Evolutionary conservation across 2,888 invertebrate genomes (phyloP).

Genomic region (Galerucella nymphaeae): DNA sequence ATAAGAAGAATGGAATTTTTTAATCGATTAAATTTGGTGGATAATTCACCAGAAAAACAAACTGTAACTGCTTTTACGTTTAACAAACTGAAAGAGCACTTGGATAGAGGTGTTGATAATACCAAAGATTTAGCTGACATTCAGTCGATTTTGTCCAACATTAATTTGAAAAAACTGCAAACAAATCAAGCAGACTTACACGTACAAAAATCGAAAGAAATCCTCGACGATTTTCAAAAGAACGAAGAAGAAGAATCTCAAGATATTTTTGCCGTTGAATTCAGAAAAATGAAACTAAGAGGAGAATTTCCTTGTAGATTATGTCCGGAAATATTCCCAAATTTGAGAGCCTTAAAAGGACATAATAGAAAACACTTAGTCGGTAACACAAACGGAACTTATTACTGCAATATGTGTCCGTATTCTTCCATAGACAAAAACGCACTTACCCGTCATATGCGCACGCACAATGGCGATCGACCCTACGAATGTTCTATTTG

Average conservation of each 20-base stretch:
- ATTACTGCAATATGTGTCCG: slow-evolving; percentile 93
- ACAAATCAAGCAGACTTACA: slow-evolving; percentile 55
- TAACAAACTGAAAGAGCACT: slow-evolving; percentile 55
- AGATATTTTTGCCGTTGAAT: slow-evolving; percentile 85
- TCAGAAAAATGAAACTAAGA: slow-evolving; percentile 88
- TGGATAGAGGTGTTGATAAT: slow-evolving; percentile 64
- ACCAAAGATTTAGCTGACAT: slow-evolving; percentile 87
- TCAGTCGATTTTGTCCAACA: slow-evolving; percentile 83
- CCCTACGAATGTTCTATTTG: slow-evolving; percentile 96
- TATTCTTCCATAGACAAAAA: slow-evolving; percentile 92
- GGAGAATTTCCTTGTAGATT: slow-evolving; percentile 91
- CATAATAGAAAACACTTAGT: slow-evolving; percentile 89
- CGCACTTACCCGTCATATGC: slow-evolving; percentile 89
- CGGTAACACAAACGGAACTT: slow-evolving; percentile 80
- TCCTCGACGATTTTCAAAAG: slow-evolving; percentile 53
- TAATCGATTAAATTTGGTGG: slow-evolving; percentile 81
- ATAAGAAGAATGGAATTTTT: slow-evolving; percentile 83
- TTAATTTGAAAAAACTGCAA: slow-evolving; percentile 75
- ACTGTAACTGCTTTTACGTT: slow-evolving; percentile 38
- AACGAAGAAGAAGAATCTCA: slow-evolving; percentile 79
- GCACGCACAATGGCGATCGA: slow-evolving; percentile 94
- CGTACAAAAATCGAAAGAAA: slow-evolving; percentile 40
- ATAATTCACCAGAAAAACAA: slow-evolving; percentile 69
- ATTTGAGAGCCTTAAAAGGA: slow-evolving; percentile 88
- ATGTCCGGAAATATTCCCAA: slow-evolving; percentile 89